Conservation (phyloP, 2,113 vertebrate species). For the Gymnocephalus cernua region DNA sequence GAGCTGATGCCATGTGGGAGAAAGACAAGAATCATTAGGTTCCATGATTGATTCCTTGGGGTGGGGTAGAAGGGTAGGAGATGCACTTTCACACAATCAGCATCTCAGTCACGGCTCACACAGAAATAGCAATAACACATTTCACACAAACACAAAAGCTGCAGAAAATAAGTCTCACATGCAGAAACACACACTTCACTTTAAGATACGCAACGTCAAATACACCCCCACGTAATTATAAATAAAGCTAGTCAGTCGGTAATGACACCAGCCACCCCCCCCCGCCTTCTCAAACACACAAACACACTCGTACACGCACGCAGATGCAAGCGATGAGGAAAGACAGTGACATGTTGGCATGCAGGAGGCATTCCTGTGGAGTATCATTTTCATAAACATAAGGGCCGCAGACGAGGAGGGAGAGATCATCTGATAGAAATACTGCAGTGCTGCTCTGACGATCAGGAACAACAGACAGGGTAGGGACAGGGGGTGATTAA, state of each 20-base stretch:
- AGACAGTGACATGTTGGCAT: constrained; percentile 83
- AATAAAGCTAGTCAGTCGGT: constrained; percentile 62
- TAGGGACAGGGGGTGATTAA: constrained; percentile 75
- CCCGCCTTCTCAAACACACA: constrained; percentile 20
- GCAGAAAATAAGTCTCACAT: constrained; percentile 20
- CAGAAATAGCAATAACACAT: constrained; percentile 59
- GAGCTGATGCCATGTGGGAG: constrained; percentile 70
- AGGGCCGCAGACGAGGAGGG: constrained; percentile 79
- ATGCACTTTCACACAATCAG: constrained; percentile 59
- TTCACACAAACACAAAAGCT: constrained; percentile 52
- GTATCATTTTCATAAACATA: constrained; percentile 85
- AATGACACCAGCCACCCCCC: constrained; percentile 30
- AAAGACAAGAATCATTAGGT: constrained; percentile 78
- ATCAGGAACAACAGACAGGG: constrained; percentile 77
- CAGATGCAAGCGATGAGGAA: constrained; percentile 75
- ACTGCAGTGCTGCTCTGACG: constrained; percentile 79
- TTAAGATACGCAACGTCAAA: constrained; percentile 46
- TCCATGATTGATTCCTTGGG: constrained; percentile 64
- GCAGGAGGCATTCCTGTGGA: constrained; percentile 81
- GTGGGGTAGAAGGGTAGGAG: constrained; percentile 51
- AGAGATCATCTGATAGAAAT: constrained; percentile 82
- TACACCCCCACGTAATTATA: constrained; percentile 49
- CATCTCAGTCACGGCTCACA: constrained; percentile 64
- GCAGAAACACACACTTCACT: constrained; percentile 41
- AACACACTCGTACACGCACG: constrained; percentile 50